Percentiles rank a stretch among this genome's conserved stretches.
These are phyloP conservation scores for Parauchenoglanis punctatus DNA, from an alignment of 2,797 vertebrate species.

Conservation along the genomic window DNA sequence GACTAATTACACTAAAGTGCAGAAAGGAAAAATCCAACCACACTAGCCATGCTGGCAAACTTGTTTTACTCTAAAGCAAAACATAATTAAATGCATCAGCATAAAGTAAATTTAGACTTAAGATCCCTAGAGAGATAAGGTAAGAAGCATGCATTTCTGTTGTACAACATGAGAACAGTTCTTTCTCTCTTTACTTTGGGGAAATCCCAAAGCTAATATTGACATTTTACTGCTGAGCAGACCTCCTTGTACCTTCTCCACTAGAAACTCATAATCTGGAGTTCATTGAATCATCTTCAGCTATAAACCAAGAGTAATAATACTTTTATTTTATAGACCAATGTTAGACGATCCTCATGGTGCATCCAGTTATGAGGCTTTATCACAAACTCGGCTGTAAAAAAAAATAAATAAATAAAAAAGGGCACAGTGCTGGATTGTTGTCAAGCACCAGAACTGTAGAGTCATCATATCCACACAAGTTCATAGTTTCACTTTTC, in stretches of 20 bases:
- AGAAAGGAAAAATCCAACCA: slow-evolving; percentile 17
- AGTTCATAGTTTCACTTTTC: slow-evolving; percentile 35
- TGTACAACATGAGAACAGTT: slow-evolving; percentile 42
- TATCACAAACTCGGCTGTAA: slow-evolving; percentile 47
- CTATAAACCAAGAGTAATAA: slow-evolving; percentile 59
- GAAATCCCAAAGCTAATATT: slow-evolving; percentile 58
- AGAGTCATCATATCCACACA: slow-evolving; percentile 43
- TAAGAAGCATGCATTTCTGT: slow-evolving; percentile 37
- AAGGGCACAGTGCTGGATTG: background rate
- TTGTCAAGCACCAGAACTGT: slow-evolving; percentile 33
- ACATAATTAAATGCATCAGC: slow-evolving; percentile 27
- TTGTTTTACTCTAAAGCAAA: slow-evolving; percentile 34
- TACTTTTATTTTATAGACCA: slow-evolving; percentile 58
- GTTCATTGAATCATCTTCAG: slow-evolving; percentile 59
- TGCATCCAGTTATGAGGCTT: slow-evolving; percentile 52
- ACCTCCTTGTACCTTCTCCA: slow-evolving; percentile 42
- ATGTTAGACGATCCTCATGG: slow-evolving; percentile 53
- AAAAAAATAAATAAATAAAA: background rate
- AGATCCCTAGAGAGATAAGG: slow-evolving; percentile 25
- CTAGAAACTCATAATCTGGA: slow-evolving; percentile 56
- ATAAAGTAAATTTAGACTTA: slow-evolving; percentile 47
- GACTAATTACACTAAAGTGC: background rate
- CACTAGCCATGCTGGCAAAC: slow-evolving; percentile 21
- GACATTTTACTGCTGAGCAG: slow-evolving; percentile 60
- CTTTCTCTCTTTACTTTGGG: slow-evolving; percentile 50